These are phyloP conservation scores for Tetramorium alpestre DNA, from an alignment of 1,140 invertebrate species.

Conservation along the genomic window DNA sequence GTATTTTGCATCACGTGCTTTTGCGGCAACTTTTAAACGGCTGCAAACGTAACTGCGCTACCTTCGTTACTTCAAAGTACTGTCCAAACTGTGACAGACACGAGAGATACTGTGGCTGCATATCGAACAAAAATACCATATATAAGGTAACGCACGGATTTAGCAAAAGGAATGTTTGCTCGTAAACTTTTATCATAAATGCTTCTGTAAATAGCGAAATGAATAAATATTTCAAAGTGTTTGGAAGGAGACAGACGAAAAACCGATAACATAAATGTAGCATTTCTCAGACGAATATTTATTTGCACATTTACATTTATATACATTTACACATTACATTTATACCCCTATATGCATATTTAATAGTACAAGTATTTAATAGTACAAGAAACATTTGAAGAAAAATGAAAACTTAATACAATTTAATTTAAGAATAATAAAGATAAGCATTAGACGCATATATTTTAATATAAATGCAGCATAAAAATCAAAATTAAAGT, in stretches of 20 bases:
- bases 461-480: neutral
- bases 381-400: neutral
- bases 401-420: neutral
- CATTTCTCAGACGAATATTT: too few relatives aligned
- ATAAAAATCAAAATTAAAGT: neutral
- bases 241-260: neutral
- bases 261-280: neutral
- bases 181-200: neutral
- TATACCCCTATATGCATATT: too few relatives aligned
- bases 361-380: neutral
- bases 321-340: too few relatives aligned
- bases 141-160: neutral
- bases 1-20: neutral
- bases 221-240: neutral
- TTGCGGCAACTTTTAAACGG: conserved; percentile 23
- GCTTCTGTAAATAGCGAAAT: neutral
- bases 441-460: neutral
- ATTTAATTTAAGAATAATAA: neutral
- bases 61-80: neutral
- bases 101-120: neutral
- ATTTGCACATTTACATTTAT: too few relatives aligned
- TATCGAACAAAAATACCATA: neutral
- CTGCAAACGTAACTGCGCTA: neutral
- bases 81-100: neutral
- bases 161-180: neutral